Base-by-base conservation (phyloP, 2,113 vertebrate species). In the Oryzias curvinotus region DNA sequence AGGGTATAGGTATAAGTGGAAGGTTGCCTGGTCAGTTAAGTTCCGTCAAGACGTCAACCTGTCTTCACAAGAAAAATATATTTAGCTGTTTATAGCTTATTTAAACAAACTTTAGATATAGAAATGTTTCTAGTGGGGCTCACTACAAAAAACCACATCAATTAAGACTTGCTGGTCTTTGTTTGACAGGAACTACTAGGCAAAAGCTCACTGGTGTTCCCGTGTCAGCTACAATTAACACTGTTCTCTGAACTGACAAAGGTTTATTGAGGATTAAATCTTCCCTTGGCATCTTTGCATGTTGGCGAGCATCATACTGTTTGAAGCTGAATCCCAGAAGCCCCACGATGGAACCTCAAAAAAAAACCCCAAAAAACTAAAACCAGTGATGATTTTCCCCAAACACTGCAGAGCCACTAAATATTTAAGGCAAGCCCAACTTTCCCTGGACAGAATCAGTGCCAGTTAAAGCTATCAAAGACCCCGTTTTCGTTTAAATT, bases 221-320 rank as follows among this genome's bases (percentile, higher is more conserved):
- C 26, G 51, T 50, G 59, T 62, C 61, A 54, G 66, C 55, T 56
- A 26, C 65, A 75, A 81, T 54, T 21, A 65, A 66, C 1, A 14
- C 10, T 25, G 46, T 53, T 41, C 60, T 63, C 46, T 62, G 66
- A 83, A 69, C 58, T 74, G 69, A 85, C 57, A 66, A 74, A 56
- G 57, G 54, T 79, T 72, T 76, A 73, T 57, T 67, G 58, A 70
- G 73, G 73, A 75, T 75, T 67, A 70, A 72, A 70, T 68, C 78
- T 79, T 61, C 56, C 64, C 62, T 77, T 81, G 75, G 80, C 72
- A 61, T 69, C 63, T 76, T 61, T 73, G 56, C 53, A 56, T 65
- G 52, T 55, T 81, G 80, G 72, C 77, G 65, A 54, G 43, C 58
- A 46, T 59, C 59, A 47, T 58, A 49, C 50, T n/a, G 17, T 58